Conservation (phyloP, 1,140 invertebrate genomes). For the Drosophila persimilis region DNA sequence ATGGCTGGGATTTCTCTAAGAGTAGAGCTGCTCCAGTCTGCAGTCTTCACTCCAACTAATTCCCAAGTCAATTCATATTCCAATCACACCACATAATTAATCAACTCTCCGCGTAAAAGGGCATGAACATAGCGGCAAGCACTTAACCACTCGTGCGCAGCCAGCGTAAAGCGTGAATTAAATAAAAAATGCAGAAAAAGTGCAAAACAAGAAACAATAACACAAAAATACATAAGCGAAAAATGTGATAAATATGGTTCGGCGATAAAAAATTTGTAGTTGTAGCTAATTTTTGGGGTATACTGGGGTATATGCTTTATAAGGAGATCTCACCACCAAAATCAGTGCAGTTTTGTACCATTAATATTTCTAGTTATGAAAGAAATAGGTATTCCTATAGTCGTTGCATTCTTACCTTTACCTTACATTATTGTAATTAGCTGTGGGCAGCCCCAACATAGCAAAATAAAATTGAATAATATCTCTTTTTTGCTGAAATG, state of each 20-base stretch:
- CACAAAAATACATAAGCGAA: constrained; percentile 8
- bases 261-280: constrained; percentile 38
- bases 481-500: constrained; percentile 15
- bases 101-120: constrained; percentile 9
- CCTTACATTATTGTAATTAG: constrained; percentile 49
- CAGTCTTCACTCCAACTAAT: too few species aligned
- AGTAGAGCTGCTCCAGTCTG: too few species aligned
- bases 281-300: constrained; percentile 16
- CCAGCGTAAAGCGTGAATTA: constrained; percentile 22
- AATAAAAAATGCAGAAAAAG: constrained; percentile 36
- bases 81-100: constrained; percentile 1
- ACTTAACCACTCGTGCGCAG: constrained; percentile 31
- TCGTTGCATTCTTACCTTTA: constrained; percentile 9
- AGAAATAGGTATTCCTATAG: too few species aligned
- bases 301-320: too few species aligned
- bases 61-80: too few species aligned
- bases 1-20: too few species aligned
- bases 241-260: constrained; percentile 33
- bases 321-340: too few species aligned
- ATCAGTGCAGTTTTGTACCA: too few species aligned
- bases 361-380: too few species aligned
- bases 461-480: constrained; percentile 50
- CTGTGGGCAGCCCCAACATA: constrained; percentile 25
- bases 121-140: constrained; percentile 8
- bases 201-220: constrained; percentile 16